These are phyloP conservation scores for Vulpes lagopus DNA, from an alignment of 2,113 vertebrate species.

Conservation along the genomic window DNA sequence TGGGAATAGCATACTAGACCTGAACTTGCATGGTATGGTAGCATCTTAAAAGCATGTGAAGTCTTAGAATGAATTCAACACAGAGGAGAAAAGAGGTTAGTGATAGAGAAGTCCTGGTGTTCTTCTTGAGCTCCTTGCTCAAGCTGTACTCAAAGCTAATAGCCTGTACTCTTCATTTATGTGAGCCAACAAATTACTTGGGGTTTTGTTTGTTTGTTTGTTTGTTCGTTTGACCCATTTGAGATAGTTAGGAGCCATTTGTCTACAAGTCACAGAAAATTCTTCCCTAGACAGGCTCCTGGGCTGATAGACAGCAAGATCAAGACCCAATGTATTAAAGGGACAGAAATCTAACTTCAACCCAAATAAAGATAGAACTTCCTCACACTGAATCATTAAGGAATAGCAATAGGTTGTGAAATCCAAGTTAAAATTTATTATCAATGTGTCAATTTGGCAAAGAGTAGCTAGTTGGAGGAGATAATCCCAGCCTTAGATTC, in stretches of 20 bases:
- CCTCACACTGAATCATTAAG: background rate
- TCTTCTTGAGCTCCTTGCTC: background rate
- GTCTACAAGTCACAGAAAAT: conserved; percentile 9
- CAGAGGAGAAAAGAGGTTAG: background rate
- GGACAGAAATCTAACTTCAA: background rate
- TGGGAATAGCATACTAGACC: background rate
- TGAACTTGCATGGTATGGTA: background rate
- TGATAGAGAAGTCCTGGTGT: background rate
- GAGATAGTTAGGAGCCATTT: background rate
- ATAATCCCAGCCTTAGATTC: background rate
- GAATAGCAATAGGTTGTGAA: background rate
- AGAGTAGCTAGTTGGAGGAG: background rate
- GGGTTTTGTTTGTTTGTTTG: background rate
- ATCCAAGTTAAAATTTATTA: background rate
- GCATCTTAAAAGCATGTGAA: background rate
- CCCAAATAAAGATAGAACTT: background rate
- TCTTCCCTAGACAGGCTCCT: background rate
- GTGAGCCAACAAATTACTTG: background rate
- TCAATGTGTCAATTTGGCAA: background rate
- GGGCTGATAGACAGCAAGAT: background rate
- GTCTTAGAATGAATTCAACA: background rate
- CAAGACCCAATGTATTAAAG: background rate
- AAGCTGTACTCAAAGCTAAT: background rate
- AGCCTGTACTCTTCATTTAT: background rate
- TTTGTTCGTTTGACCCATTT: background rate